Evolutionary conservation across 1,140 invertebrate species (phyloP), one percentile per base, ranked within the genome.

Genomic region (Metaphire vulgaris): DNA sequence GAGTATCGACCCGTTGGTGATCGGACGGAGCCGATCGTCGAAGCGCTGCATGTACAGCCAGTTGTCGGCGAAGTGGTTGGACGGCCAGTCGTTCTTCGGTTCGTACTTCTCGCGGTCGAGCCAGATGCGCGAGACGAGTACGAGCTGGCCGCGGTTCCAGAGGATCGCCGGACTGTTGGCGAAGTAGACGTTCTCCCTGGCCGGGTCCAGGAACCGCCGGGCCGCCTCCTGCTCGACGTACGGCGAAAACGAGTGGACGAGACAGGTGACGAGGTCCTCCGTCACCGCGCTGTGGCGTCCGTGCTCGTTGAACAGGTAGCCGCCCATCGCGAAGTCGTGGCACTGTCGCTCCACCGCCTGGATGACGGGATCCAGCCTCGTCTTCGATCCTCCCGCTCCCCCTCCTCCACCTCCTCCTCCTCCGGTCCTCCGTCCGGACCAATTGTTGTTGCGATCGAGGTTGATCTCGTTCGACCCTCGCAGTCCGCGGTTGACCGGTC

Each of bases 81-180:
- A 30, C 30, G 78, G 77, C 68, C 72, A 77, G 64, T 74, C 29
- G 2, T 79, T 77, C 33, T 75, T 75, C 31, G 30, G 21, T 31
- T 79, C 77, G 41, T 79, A 80, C 31, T 72, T 78, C 65, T 80
- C 79, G n/a, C 77, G 77, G 28, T 79, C 79, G 21, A 80, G 69
- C 79, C 79, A 80, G n/a, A 80, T 79, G 1, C 79, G 69, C 26
- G 77, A 28, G 21, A 80, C 75, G 2, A 77, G 33, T 1, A 80
- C 74, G 28, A 80, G 64, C 33, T 80, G 32, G 16, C 69, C 72
- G 1, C 74, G 69, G 69, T 74, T 30, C 79, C 78, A 79, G n/a
- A 72, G 33, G 26, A 80, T 77, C 16, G 79, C 79, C 12, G 79
- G 79, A 74, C 78, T 79, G 74, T 80, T 80, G 65, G 79, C 79